These are phyloP conservation scores for Endomychus coccineus DNA, from an alignment of 2,888 invertebrate genomes.

Conservation along the genomic window DNA sequence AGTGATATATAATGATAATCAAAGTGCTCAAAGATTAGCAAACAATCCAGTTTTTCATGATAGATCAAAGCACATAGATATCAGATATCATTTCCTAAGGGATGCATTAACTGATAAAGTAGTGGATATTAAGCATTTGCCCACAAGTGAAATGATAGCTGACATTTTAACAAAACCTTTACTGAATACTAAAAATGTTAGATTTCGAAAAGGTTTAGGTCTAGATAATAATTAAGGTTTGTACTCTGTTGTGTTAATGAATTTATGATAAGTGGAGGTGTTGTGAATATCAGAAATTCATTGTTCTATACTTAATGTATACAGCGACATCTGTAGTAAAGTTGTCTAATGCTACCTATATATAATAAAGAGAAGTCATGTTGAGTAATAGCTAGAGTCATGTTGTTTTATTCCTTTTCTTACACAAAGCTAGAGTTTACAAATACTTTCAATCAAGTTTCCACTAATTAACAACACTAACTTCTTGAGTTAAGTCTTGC, in stretches of 20 bases:
- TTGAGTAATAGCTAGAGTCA: no score
- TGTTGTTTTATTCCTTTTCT: no score
- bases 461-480: no score
- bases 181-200: conserved; percentile 2
- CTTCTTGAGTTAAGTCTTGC: no score
- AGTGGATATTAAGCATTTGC: conserved; percentile 14
- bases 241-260: no score
- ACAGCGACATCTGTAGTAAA: no score
- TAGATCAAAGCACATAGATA: conserved; percentile 22
- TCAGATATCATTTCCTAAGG: conserved; percentile 19
- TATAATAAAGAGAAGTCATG: no score
- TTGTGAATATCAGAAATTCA: conserved; percentile 5
- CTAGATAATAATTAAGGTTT: no score
- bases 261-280: conserved; percentile 5
- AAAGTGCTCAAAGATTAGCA: conserved; percentile 20
- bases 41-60: conserved; percentile 18
- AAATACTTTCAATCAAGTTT: no score
- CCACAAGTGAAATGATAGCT: conserved; percentile 18
- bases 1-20: conserved; percentile 20
- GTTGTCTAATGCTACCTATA: no score
- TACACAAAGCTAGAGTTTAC: no score
- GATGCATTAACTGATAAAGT: conserved; percentile 13
- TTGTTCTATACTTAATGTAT: no score
- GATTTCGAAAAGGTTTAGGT: conserved; percentile 5
- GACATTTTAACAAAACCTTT: conserved; percentile 21